phyloP scores from a whole-genome alignment of 2,113 vertebrate species.

The Acanthisitta chloris region DNA sequence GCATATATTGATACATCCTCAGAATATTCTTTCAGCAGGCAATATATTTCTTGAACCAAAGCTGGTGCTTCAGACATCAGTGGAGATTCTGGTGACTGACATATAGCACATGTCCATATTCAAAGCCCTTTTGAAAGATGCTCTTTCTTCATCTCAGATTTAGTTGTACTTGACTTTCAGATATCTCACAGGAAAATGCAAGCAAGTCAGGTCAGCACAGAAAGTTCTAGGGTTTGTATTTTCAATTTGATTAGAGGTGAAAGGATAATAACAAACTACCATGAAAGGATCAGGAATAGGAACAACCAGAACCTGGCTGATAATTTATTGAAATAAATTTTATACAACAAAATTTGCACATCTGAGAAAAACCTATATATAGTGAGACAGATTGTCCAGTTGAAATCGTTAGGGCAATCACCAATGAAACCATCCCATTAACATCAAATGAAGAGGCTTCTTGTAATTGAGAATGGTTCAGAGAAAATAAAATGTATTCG shows the following conservation, averaged over 20 bases:
- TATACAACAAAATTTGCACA: neutral
- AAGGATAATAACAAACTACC: neutral
- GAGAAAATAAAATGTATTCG: neutral
- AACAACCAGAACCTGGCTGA: neutral
- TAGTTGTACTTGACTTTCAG: neutral
- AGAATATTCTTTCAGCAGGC: neutral
- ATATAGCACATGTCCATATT: neutral
- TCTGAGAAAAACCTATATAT: neutral
- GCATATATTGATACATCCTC: neutral
- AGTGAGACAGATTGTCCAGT: neutral
- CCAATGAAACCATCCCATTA: neutral
- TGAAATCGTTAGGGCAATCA: neutral
- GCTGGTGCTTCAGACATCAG: neutral
- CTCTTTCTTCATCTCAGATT: neutral
- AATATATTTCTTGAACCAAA: neutral
- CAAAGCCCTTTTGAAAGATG: neutral
- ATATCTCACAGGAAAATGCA: neutral
- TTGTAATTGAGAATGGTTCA: neutral
- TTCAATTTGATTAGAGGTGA: neutral
- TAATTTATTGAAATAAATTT: neutral
- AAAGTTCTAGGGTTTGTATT: neutral
- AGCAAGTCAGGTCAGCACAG: neutral
- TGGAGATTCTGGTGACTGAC: neutral
- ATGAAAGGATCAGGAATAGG: neutral
- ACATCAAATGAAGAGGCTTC: neutral